Base-by-base conservation (phyloP, 2,888 invertebrate species). In the Graphium colonna region DNA sequence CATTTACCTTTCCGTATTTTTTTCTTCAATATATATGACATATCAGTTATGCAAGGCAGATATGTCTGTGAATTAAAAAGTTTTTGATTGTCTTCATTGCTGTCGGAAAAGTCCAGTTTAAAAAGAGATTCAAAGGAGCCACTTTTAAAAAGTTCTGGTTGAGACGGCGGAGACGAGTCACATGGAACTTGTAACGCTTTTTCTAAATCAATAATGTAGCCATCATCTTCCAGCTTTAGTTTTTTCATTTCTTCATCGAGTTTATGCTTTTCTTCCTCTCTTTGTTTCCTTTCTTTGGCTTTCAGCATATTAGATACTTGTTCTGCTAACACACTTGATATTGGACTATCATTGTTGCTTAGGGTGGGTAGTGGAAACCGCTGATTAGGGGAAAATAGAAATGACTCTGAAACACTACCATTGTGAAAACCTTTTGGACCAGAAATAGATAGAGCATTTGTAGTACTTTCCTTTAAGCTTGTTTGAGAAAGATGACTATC, bases 241-340 rank as follows among this genome's bases (percentile, higher is more conserved):
- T 62, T 65, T 10, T 60, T 66, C 63, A 73, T 67, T 40, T 79
- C 69, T 45, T 77, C 71, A 26, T 70, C 69, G 1, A 77, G 16
- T 51, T 65, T 70, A 21, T 67, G 65, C 46, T 69, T 62, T 52
- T 78, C 73, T 33, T 1, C 36, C 13, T 77, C 71, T 36, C 77
- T 64, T 46, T 74, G 68, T 52, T 71, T 74, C 28, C 69, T 67
- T 57, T 85, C 82, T 65, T 78, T 82, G 1, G 82, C 79, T 64
- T 76, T 80, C 33, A 86, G 68, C 84, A 86, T 87, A 53, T 86
- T 87, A 1, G 76, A 73, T 2, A 87, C 65, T 63, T 86, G 87
- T 61, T 73, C 71, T 1, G 79, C 75, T 1, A 84, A 67, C 10
- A 81, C 68, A 45, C 64, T 69, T 15, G 66, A 69, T 36, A 81